Evolutionary conservation across 2,797 vertebrate species (phyloP).

Genomic region (Hyperoplus immaculatus): DNA sequence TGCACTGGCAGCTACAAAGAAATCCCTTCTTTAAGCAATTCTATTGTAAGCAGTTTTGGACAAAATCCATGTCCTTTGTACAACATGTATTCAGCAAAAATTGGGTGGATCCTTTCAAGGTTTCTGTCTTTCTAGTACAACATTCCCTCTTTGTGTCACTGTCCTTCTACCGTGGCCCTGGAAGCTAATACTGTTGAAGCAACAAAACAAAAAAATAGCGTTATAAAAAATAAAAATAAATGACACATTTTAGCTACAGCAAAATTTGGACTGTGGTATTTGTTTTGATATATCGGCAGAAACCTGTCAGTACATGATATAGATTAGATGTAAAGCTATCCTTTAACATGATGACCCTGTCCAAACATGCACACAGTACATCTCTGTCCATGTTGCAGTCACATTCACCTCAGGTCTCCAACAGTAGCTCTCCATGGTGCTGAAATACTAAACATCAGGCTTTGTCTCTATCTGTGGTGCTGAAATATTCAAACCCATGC

Average conservation of each 20-base stretch:
- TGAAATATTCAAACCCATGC: slow-evolving; percentile 19
- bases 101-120: neutral
- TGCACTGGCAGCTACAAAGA: neutral
- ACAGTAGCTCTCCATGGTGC: neutral
- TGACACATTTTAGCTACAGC: neutral
- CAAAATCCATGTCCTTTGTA: slow-evolving; percentile 8
- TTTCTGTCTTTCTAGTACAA: neutral
- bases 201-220: neutral
- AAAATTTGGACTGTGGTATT: neutral
- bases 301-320: neutral
- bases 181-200: neutral
- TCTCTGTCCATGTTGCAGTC: no score
- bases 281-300: neutral
- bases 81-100: slow-evolving; percentile 6
- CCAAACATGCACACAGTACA: neutral
- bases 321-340: neutral
- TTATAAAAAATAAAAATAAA: neutral
- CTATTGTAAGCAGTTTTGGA: neutral
- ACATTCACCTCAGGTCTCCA: no score
- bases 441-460: neutral
- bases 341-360: neutral
- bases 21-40: neutral
- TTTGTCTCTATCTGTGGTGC: slow-evolving; percentile 21
- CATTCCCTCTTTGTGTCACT: neutral
- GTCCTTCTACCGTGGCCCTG: neutral